Conservation (phyloP, 2,888 invertebrate species). For the Carcina quercana region DNA sequence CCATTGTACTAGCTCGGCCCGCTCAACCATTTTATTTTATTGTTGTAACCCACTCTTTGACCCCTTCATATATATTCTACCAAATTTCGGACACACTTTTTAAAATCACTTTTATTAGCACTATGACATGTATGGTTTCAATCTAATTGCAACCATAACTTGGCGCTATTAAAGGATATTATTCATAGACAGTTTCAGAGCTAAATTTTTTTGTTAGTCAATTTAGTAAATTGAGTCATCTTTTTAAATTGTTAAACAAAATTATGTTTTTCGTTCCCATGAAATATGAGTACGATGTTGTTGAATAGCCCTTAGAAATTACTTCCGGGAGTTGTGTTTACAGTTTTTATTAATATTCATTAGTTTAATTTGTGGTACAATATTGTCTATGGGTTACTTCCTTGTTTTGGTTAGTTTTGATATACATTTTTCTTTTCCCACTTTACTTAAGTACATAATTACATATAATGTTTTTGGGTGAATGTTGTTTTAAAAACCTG, state of each 20-base stretch:
- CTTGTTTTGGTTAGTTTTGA: too few relatives aligned
- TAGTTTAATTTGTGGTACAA: too few relatives aligned
- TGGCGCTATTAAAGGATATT: background rate
- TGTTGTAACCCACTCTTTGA: conserved; percentile 56
- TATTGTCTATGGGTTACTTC: too few relatives aligned
- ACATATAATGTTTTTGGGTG: too few relatives aligned
- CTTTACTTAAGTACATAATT: too few relatives aligned
- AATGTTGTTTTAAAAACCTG: too few relatives aligned
- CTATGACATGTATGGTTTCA: too few relatives aligned
- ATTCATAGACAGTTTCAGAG: conserved; percentile 18
- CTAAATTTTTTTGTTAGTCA: conserved; percentile 49
- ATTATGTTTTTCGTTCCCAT: conserved; percentile 36
- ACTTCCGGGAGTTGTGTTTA: conserved; percentile 2
- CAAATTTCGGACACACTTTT: background rate
- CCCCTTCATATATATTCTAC: conserved; percentile 41
- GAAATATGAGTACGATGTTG: conserved; percentile 17
- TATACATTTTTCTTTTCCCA: too few relatives aligned
- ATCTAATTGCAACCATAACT: background rate
- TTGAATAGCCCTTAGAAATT: conserved; percentile 7
- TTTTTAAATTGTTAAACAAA: conserved; percentile 26
- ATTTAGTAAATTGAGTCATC: conserved; percentile 43
- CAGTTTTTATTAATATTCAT: too few relatives aligned
- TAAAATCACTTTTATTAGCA: background rate
- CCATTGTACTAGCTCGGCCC: conserved; percentile 49
- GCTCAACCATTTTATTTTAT: conserved; percentile 67